phyloP scores from a whole-genome alignment of 1,140 invertebrate genomes.

The Phymastichus coffea region DNA sequence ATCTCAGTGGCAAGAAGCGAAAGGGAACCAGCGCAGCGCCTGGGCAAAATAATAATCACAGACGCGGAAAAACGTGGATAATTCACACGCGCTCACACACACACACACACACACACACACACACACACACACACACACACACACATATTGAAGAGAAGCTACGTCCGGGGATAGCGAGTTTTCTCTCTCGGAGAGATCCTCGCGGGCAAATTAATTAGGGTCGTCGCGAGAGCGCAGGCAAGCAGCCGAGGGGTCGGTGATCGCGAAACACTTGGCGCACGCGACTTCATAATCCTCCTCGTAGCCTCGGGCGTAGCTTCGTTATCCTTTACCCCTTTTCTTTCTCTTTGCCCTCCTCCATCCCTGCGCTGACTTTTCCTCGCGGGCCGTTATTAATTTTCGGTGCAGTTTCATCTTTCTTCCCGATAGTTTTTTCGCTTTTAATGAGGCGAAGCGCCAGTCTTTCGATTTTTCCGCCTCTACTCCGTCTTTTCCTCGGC shows the following conservation, averaged over 20 bases:
- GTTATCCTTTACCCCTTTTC: neutral
- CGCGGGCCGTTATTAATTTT: constrained; percentile 13
- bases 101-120: neutral
- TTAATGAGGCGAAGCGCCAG: too few species aligned
- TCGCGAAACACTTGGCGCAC: constrained; percentile 25
- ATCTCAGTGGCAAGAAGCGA: too few species aligned
- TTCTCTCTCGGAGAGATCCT: neutral
- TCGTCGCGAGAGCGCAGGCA: neutral
- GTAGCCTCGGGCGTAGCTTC: constrained; percentile 1
- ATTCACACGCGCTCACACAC: neutral
- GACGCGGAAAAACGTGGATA: neutral
- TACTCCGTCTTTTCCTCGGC: too few species aligned
- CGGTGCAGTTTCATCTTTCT: too few species aligned
- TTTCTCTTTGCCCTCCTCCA: constrained; percentile 4
- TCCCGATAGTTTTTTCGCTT: neutral
- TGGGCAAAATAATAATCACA: neutral
- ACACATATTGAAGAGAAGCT: too few species aligned
- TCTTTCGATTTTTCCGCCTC: too few species aligned
- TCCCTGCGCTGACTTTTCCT: neutral
- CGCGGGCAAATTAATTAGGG: constrained; percentile 23
- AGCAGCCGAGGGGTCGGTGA: neutral
- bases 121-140: neutral
- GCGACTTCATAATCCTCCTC: constrained; percentile 19
- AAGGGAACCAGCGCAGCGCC: neutral
- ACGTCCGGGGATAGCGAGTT: neutral